Percentiles rank a stretch among this genome's conserved stretches.
These are phyloP conservation scores for Eurois occulta DNA, from an alignment of 2,888 invertebrate species.

Conservation along the genomic window DNA sequence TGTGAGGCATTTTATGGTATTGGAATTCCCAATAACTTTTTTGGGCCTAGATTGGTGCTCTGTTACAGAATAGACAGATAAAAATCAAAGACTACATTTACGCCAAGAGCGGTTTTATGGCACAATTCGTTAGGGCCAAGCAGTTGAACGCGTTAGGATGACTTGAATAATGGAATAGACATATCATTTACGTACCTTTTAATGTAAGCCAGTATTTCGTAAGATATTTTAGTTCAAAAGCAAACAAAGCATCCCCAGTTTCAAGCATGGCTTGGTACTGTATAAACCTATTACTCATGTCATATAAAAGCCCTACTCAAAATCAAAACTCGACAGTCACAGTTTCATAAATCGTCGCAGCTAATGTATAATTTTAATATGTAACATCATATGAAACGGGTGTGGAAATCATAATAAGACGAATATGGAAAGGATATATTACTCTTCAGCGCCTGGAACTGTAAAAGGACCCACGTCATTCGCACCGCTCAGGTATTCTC, in stretches of 20 bases:
- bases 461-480: slow-evolving; percentile 70
- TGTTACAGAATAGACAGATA: neutral
- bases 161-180: neutral
- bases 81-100: neutral
- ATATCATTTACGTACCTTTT: neutral
- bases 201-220: neutral
- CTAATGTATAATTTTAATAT: slow-evolving; percentile 61
- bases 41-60: neutral
- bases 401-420: slow-evolving; percentile 67
- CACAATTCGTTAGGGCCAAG: neutral
- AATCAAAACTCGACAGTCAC: slow-evolving; percentile 54
- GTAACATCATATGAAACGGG: slow-evolving; percentile 58
- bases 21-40: slow-evolving; percentile 20
- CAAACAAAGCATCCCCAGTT: slow-evolving; percentile 33
- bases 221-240: slow-evolving; percentile 16
- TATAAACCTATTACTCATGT: slow-evolving; percentile 49
- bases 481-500: slow-evolving; percentile 50
- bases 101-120: neutral
- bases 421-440: slow-evolving; percentile 65
- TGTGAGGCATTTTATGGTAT: slow-evolving; percentile 18
- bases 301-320: slow-evolving; percentile 50
- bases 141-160: no score
- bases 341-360: slow-evolving; percentile 58
- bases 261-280: slow-evolving; percentile 13
- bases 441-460: slow-evolving; percentile 51